These are phyloP conservation scores for Brachionus rotundiformis DNA, from an alignment of 1,140 invertebrate genomes.

Conservation along the genomic window DNA sequence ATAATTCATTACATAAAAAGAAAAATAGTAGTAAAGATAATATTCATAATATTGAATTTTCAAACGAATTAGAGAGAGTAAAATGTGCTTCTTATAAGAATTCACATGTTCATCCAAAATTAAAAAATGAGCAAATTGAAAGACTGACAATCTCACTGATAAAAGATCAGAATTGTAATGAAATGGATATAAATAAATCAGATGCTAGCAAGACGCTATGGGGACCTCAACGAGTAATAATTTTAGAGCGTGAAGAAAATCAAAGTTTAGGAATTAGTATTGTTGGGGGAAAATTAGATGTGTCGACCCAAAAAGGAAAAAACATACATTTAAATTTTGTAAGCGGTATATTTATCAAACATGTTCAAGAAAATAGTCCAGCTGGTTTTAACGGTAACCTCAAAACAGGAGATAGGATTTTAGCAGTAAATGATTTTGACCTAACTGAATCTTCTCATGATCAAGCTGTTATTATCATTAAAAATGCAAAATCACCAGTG, in stretches of 20 bases:
- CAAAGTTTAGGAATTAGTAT: slow-evolving; percentile 88
- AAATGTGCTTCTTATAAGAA: too few relatives aligned
- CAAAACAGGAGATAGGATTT: slow-evolving; percentile 70
- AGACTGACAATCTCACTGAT: not conserved
- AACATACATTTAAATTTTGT: slow-evolving; percentile 59
- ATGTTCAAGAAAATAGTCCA: slow-evolving; percentile 90
- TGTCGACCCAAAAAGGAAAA: not conserved
- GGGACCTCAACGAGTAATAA: slow-evolving; percentile 78
- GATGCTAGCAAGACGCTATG: slow-evolving; percentile 67
- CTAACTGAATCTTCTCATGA: slow-evolving; percentile 87
- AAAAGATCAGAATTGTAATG: not conserved
- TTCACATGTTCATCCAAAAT: too few relatives aligned
- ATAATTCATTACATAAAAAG: too few relatives aligned
- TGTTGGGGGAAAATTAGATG: slow-evolving; percentile 78
- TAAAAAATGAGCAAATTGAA: not conserved
- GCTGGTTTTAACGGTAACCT: slow-evolving; percentile 82
- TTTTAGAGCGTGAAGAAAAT: slow-evolving; percentile 71
- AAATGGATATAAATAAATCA: not conserved
- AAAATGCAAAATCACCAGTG: slow-evolving; percentile 84
- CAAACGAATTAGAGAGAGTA: too few relatives aligned
- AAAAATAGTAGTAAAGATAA: not conserved
- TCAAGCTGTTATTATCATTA: slow-evolving; percentile 89
- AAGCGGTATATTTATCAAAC: slow-evolving; percentile 96
- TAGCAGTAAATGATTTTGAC: slow-evolving; percentile 77
- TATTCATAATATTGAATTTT: not conserved